These are phyloP conservation scores for Acholoe squamosa DNA, from an alignment of 2,888 invertebrate genomes.

Conservation along the genomic window DNA sequence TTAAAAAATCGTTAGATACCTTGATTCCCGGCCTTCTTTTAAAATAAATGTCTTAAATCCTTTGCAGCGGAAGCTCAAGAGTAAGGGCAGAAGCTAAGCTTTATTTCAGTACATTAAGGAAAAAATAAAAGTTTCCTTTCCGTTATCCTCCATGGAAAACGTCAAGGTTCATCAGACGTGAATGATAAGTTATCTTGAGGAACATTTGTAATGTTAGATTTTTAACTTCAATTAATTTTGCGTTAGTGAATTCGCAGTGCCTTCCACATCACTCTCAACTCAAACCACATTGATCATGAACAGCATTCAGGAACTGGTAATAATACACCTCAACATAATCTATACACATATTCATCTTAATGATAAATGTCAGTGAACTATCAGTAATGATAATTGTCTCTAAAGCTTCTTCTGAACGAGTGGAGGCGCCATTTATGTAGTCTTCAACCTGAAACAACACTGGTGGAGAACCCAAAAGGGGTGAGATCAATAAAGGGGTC, in stretches of 20 bases:
- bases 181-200: not conserved
- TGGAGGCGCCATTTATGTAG: not conserved
- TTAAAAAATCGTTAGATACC: constrained; percentile 42
- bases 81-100: constrained; percentile 44
- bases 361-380: not conserved
- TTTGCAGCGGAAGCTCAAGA: constrained; percentile 37
- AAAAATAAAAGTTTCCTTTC: not conserved
- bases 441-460: constrained; percentile 11
- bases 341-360: not conserved
- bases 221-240: not conserved
- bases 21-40: constrained; percentile 30
- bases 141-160: not conserved
- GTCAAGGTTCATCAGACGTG: not conserved
- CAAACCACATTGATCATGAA: constrained; percentile 17
- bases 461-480: constrained; percentile 31
- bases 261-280: not conserved
- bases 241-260: constrained; percentile 6
- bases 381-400: not conserved
- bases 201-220: not conserved
- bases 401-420: too few relatives aligned
- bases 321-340: not conserved
- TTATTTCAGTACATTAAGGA: constrained; percentile 41
- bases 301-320: not conserved
- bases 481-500: not conserved
- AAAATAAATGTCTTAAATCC: constrained; percentile 25